Percentiles rank a stretch among this genome's conserved stretches.
phyloP scores from a whole-genome alignment of 2,888 invertebrate species.

The Lasius platythorax region DNA sequence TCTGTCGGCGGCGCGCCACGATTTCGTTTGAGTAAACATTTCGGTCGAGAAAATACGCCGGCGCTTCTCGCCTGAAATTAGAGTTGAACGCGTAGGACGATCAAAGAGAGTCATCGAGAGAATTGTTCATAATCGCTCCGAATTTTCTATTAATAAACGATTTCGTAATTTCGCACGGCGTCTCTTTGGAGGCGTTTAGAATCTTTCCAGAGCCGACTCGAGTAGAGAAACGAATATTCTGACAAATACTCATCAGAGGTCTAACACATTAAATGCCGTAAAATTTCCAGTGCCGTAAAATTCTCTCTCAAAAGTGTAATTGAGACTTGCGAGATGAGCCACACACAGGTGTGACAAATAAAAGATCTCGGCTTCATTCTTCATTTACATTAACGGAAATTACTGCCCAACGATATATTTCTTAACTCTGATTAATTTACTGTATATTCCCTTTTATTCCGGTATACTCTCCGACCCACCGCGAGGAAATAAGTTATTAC shows the following conservation, averaged over 20 bases:
- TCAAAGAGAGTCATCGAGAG: neutral
- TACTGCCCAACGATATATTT: neutral
- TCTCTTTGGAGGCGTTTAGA: neutral
- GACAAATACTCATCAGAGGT: neutral
- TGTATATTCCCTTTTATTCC: neutral
- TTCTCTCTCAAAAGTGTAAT: neutral
- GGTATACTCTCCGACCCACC: neutral
- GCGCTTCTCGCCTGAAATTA: constrained; percentile 6
- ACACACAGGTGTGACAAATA: neutral
- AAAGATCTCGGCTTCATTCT: neutral
- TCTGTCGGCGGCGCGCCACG: neutral
- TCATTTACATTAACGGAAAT: neutral
- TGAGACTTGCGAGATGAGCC: neutral
- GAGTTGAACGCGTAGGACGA: neutral
- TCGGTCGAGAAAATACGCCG: neutral
- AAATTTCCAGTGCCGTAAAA: neutral
- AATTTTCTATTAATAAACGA: constrained; percentile 22
- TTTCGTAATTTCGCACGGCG: neutral
- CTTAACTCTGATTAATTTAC: neutral
- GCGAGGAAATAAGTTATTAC: constrained; percentile 16
- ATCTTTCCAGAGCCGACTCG: neutral
- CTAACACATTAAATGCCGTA: neutral
- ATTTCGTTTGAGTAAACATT: constrained; percentile 7
- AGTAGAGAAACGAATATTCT: neutral
- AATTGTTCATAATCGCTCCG: neutral